phyloP scores from a whole-genome alignment of 2,797 vertebrate genomes.

The Acanthurus lineatus region DNA sequence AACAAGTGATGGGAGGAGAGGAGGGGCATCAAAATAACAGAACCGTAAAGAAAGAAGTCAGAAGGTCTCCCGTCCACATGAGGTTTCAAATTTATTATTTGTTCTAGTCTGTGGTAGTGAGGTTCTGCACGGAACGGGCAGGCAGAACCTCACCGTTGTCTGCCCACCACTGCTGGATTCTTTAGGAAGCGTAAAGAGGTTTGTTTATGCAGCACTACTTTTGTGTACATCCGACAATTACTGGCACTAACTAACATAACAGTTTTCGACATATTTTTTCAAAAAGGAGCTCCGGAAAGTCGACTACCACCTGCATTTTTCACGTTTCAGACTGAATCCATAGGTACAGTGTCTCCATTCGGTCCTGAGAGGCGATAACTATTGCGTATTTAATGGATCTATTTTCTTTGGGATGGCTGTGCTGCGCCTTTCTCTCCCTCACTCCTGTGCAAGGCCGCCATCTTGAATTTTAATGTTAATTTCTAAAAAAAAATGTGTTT shows the following conservation, averaged over 20 bases:
- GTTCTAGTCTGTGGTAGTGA: constrained; percentile 1
- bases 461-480: constrained; percentile 90
- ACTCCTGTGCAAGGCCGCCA: constrained; percentile 81
- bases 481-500: constrained; percentile 82
- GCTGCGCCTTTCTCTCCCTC: constrained; percentile 77
- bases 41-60: neutral
- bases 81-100: neutral
- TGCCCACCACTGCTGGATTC: constrained; percentile 46
- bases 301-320: fast-evolving
- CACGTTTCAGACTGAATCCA: fast-evolving
- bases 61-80: neutral
- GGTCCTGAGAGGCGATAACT: neutral
- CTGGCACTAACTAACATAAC: constrained; percentile 16
- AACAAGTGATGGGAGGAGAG: neutral
- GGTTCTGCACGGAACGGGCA: constrained; percentile 5
- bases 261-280: neutral
- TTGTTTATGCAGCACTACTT: constrained; percentile 86
- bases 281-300: neutral
- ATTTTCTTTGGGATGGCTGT: constrained; percentile 79
- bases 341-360: neutral
- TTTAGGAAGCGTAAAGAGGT: constrained; percentile 75
- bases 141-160: constrained; percentile 41
- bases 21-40: neutral
- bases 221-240: constrained; percentile 79
- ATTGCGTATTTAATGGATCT: constrained; percentile 70